Evolutionary conservation across 2,113 vertebrate species (phyloP), one percentile per base, ranked within the genome.

Genomic region (Ictidomys tridecemlineatus): DNA sequence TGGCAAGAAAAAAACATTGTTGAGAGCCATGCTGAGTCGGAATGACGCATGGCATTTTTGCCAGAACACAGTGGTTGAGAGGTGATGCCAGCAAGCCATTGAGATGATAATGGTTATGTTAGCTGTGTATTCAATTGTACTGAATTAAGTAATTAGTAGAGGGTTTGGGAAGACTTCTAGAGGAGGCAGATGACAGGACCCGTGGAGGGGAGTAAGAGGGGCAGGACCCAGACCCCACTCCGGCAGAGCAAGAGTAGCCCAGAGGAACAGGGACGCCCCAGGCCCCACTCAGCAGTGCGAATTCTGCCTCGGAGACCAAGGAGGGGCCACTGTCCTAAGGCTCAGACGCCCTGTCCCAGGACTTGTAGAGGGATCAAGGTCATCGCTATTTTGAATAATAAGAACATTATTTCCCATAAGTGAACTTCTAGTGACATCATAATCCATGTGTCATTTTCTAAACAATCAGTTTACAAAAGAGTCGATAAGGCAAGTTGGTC

Each of bases 321-420:
- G 39, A 20, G 22, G 17, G 39, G 34, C 9, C 37, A 22, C 58
- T 28, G 30, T 73, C 17, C 30, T 63, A 61, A 30, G 45, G 74
- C 30, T 26, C 4, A 8, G 42, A 34, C 22, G 3, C 24, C 32
- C 34, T 10, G 2, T 16, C 73, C 22, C 32, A 34, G 8, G 37
- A 70, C 45, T 56, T 26, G 3, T 2, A 79, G 4, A 58, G 48
- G 61, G 12, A 34, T 42, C 39, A 79, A 80, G 37, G 42, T 18
- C 82, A 80, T 34, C 20, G 34, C 13, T 26, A 39, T 17, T 79
- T n/a, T 87, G 65, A 95, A 83, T 67, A 13, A 16, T 9, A 86
- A 92, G 80, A 78, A 65, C 37, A 74, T 39, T 56, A 32, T 51
- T 94, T 95, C 63, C 69, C 92, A 90, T 77, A 79, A 92, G 61